Conservation (phyloP, 2,797 vertebrate species). For the Bovichtus diacanthus region DNA sequence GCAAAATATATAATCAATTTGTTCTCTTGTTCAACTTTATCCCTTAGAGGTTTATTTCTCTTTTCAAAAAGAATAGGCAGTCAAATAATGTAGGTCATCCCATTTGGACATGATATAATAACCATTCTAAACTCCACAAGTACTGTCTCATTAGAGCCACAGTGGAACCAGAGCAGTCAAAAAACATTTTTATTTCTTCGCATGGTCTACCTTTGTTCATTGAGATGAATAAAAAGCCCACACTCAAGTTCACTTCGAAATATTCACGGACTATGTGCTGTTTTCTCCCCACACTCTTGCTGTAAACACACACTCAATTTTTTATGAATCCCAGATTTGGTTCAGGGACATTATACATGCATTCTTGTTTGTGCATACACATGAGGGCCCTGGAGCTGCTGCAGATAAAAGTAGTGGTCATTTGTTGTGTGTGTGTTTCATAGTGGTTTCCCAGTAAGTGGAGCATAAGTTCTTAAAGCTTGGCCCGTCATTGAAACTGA, state of each 20-base stretch:
- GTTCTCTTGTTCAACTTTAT: background rate
- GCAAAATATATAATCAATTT: background rate
- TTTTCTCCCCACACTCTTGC: slow-evolving; percentile 20
- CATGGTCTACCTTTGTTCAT: slow-evolving; percentile 16
- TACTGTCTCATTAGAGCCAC: slow-evolving; percentile 21
- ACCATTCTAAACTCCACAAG: slow-evolving; percentile 21
- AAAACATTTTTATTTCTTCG: background rate
- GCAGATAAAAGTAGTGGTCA: slow-evolving; percentile 36
- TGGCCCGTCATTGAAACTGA: slow-evolving; percentile 14
- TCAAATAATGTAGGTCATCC: slow-evolving; percentile 29
- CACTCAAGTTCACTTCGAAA: slow-evolving; percentile 38
- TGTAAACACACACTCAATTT: slow-evolving; percentile 66
- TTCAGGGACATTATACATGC: slow-evolving; percentile 9
- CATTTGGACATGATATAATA: slow-evolving; percentile 20
- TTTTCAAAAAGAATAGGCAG: slow-evolving; percentile 20
- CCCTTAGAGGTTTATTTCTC: slow-evolving; percentile 37
- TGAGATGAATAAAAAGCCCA: slow-evolving; percentile 26
- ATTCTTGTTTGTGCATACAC: slow-evolving; percentile 6
- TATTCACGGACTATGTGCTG: slow-evolving; percentile 9
- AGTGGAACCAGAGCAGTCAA: slow-evolving; percentile 6
- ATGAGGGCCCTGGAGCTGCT: background rate
- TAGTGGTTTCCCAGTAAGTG: slow-evolving; percentile 17
- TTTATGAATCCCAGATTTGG: slow-evolving; percentile 35
- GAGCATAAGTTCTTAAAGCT: slow-evolving; percentile 11
- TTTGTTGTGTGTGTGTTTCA: slow-evolving; percentile 16